Percentiles rank a stretch among this genome's conserved stretches.
Evolutionary conservation across 1,140 invertebrate genomes (phyloP).

Genomic region (Diuraphis noxia): DNA sequence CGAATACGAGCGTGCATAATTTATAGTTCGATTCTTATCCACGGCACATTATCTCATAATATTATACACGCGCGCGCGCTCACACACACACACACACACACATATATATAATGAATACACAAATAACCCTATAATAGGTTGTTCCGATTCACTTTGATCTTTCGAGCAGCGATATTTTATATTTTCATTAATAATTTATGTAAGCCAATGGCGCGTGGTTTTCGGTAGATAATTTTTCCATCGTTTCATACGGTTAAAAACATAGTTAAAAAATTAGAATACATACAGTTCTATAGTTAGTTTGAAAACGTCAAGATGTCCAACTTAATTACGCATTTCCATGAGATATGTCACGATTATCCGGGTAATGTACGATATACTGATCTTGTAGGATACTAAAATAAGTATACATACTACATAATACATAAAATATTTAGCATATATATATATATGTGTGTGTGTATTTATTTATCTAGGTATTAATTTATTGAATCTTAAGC

Average conservation of each 20-base stretch:
- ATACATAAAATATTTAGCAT: too few species aligned
- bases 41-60: background rate
- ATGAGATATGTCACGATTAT: background rate
- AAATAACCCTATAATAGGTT: background rate
- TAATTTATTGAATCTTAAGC: too few species aligned
- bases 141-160: conserved; percentile 24
- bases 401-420: too few species aligned
- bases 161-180: background rate
- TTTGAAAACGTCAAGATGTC: background rate
- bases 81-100: background rate
- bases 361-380: background rate
- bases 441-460: too few species aligned
- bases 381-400: background rate
- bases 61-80: background rate
- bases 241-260: background rate
- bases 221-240: background rate
- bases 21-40: conserved; percentile 34
- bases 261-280: background rate
- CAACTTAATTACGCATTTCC: background rate
- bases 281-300: background rate
- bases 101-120: background rate
- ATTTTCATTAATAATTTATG: background rate
- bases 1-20: background rate
- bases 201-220: background rate
- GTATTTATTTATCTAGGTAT: background rate